phyloP scores from a whole-genome alignment of 1,140 invertebrate species.

The Aphaenogaster rudis region DNA sequence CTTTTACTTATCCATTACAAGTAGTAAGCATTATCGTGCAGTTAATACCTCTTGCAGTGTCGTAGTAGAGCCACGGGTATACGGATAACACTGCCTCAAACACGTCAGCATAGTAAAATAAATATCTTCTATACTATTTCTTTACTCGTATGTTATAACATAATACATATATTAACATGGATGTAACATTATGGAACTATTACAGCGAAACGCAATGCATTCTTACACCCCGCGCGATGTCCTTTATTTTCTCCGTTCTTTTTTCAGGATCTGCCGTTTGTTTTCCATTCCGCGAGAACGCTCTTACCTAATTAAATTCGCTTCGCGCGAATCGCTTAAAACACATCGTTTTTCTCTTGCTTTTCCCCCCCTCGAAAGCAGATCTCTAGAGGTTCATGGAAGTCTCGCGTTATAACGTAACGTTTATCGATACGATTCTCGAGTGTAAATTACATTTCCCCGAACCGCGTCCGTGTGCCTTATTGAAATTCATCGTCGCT shows the following conservation, averaged over 20 bases:
- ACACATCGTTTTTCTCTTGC: slow-evolving; percentile 45
- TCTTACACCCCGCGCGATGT: slow-evolving; percentile 56
- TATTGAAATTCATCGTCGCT: slow-evolving; percentile 99
- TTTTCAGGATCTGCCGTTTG: slow-evolving; percentile 20
- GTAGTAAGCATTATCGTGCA: slow-evolving; percentile 64
- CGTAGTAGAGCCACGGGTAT: slow-evolving; percentile 80
- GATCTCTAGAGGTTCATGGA: slow-evolving; percentile 56
- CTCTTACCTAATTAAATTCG: slow-evolving; percentile 67
- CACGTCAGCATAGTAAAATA: slow-evolving; percentile 84
- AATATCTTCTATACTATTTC: slow-evolving; percentile 82
- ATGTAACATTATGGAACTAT: slow-evolving; percentile 82
- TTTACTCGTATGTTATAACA: slow-evolving; percentile 78
- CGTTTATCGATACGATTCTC: slow-evolving; percentile 13
- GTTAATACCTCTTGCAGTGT: slow-evolving; percentile 63
- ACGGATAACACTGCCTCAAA: slow-evolving; percentile 80
- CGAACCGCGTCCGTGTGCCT: slow-evolving; percentile 67
- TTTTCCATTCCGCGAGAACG: slow-evolving; percentile 46
- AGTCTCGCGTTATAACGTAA: slow-evolving; percentile 61
- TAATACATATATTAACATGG: slow-evolving; percentile 81
- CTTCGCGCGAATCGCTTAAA: slow-evolving; percentile 60
- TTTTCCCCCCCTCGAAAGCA: slow-evolving; percentile 40
- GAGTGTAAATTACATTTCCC: background rate
- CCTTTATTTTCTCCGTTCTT: slow-evolving; percentile 5
- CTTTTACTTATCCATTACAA: slow-evolving; percentile 25
- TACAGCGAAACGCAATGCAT: slow-evolving; percentile 62